Evolutionary conservation across 1,140 invertebrate genomes (phyloP), one percentile per base, ranked within the genome.

Genomic region (Oncopodura yosiiana): DNA sequence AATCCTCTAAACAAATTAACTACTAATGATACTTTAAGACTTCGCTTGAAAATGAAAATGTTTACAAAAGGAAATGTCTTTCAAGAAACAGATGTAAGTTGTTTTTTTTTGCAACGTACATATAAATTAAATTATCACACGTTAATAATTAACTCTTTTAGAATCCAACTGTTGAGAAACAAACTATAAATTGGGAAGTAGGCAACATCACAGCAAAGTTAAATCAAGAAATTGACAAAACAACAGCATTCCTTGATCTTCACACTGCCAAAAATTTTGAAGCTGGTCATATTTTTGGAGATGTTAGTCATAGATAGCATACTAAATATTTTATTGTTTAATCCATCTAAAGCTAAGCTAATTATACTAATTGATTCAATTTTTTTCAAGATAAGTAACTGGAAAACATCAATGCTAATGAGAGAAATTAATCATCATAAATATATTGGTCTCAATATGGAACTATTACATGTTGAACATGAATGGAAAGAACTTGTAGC

Each of bases 401-500:
- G 54, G 54, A 49, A 51, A 29, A 27, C 48, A 6, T 34, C 32
- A 6, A 30, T 56, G 6, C 49, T 56, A 2, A 51, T 45, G 46
- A 50, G 49, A 29, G 49, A 44, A 38, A 56, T 56, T 11, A 49
- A 51, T 26, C 12, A 30, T 21, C 46, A 50, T 8, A 51, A 50
- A 27, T 56, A 56, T 26, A 24, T 56, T 8, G 54, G 54, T 29
- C 27, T 56, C 23, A 56, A 51, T 39, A 51, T 56, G 54, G 54
- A 56, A 19, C 36, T 56, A 1, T 32, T 49, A 12, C 36, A 56
- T 2, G 41, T 45, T 2, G 48, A 56, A 29, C 27, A 49, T 19
- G 48, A 56, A 27, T 56, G 54, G 54, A 56, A 49, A 19, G 54
- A 49, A 30, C 19, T 56, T n/a, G 30, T 38, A 4, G 54, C 54